phyloP scores from a whole-genome alignment of 2,888 invertebrate genomes.

The Drosophila basisetae region DNA sequence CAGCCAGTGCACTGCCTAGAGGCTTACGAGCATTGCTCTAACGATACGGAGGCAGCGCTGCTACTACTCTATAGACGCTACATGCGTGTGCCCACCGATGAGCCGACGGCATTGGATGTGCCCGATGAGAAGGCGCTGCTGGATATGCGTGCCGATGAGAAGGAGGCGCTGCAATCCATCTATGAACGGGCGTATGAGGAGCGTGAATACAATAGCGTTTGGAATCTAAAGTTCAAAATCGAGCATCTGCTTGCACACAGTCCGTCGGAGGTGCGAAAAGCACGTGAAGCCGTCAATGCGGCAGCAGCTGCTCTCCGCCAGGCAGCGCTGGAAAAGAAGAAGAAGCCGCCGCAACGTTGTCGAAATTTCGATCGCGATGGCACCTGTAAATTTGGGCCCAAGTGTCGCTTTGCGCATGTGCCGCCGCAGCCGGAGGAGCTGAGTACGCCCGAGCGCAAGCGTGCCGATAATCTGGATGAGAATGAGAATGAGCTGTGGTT shows the following conservation, averaged over 20 bases:
- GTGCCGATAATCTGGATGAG: constrained; percentile 59
- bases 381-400: constrained; percentile 90
- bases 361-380: constrained; percentile 87
- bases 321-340: constrained; percentile 56
- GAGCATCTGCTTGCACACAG: constrained; percentile 88
- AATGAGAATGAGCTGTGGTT: constrained; percentile 86
- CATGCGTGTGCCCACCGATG: constrained; percentile 82
- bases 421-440: constrained; percentile 62
- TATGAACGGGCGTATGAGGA: constrained; percentile 90
- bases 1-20: constrained; percentile 90
- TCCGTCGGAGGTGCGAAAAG: constrained; percentile 86
- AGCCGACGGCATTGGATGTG: constrained; percentile 28
- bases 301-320: constrained; percentile 82
- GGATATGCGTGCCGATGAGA: constrained; percentile 90
- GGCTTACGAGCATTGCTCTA: constrained; percentile 89
- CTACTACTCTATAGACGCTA: constrained; percentile 91
- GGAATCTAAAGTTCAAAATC: constrained; percentile 89
- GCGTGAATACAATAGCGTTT: constrained; percentile 89
- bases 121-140: constrained; percentile 86
- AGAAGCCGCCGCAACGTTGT: constrained; percentile 86
- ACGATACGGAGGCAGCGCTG: constrained; percentile 90
- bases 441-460: constrained; percentile 51
- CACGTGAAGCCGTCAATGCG: constrained; percentile 83
- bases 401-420: constrained; percentile 91
- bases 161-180: constrained; percentile 91